These are phyloP conservation scores for Sabatieria punctata DNA, from an alignment of 2,888 invertebrate species.

Conservation along the genomic window DNA sequence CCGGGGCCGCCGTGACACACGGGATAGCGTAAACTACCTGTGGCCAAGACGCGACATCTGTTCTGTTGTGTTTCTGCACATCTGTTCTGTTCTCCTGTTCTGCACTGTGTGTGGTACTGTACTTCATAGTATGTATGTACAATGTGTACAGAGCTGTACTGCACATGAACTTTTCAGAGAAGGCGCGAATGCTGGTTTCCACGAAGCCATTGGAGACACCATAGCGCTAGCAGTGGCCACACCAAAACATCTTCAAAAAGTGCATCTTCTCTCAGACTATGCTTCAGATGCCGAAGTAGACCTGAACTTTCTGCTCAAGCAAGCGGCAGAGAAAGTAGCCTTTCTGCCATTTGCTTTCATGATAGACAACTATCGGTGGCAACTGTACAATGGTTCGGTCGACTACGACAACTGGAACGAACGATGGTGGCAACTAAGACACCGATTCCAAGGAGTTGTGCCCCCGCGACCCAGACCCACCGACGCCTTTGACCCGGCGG, in stretches of 20 bases:
- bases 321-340: constrained; percentile 67
- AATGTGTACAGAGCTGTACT: too few species aligned
- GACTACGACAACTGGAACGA: constrained; percentile 58
- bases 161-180: too few species aligned
- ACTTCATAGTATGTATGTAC: too few species aligned
- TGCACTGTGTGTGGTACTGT: too few species aligned
- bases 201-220: constrained; percentile 45
- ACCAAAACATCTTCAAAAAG: constrained; percentile 45
- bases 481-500: constrained; percentile 5
- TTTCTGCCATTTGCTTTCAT: constrained; percentile 66
- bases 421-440: constrained; percentile 61
- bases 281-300: constrained; percentile 46
- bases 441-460: constrained; percentile 18
- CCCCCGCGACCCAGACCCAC: not conserved
- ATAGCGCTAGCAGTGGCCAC: constrained; percentile 50
- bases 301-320: constrained; percentile 55
- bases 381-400: constrained; percentile 60
- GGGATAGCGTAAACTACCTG: too few species aligned
- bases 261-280: constrained; percentile 47
- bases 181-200: constrained; percentile 12
- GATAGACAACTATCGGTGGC: constrained; percentile 70
- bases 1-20: too few species aligned
- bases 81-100: too few species aligned
- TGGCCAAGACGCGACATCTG: too few species aligned
- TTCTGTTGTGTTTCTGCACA: too few species aligned